phyloP scores from a whole-genome alignment of 2,888 invertebrate genomes.

The Patella caerulea region DNA sequence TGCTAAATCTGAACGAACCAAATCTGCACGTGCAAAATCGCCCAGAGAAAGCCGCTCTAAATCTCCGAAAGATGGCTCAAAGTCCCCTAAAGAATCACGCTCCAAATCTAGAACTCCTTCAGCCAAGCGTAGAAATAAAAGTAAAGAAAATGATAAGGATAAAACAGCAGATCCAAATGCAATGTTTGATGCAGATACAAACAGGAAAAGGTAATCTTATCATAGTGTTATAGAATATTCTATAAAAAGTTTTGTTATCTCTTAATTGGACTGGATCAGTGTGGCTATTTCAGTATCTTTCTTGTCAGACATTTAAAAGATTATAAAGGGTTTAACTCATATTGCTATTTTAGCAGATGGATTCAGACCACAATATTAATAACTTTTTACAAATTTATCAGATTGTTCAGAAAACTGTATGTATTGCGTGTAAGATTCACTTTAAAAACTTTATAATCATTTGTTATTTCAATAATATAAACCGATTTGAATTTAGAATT shows the following conservation, averaged over 20 bases:
- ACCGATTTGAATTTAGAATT: conserved; percentile 51
- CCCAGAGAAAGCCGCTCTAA: conserved; percentile 32
- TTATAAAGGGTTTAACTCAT: too few relatives aligned
- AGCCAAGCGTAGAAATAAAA: conserved; percentile 56
- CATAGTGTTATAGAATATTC: too few relatives aligned
- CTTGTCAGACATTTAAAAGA: too few relatives aligned
- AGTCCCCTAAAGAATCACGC: conserved; percentile 47
- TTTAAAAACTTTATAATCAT: conserved; percentile 6
- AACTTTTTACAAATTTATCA: conserved; percentile 8
- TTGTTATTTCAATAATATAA: neutral
- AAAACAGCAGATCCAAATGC: conserved; percentile 28
- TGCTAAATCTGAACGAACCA: conserved; percentile 49
- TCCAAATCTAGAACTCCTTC: conserved; percentile 61
- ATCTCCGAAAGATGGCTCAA: conserved; percentile 41
- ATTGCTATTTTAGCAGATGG: too few relatives aligned
- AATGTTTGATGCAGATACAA: conserved; percentile 36
- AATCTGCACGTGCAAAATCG: conserved; percentile 49
- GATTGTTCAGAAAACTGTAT: conserved; percentile 25
- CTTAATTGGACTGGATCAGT: too few relatives aligned
- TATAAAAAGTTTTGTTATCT: too few relatives aligned
- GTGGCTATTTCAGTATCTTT: too few relatives aligned
- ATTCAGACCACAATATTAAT: too few relatives aligned
- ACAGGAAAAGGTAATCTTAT: conserved; percentile 33
- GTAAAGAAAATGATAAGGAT: conserved; percentile 52
- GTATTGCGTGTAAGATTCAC: neutral